phyloP scores from a whole-genome alignment of 1,140 invertebrate species.

The Carcinoscorpius rotundicauda region DNA sequence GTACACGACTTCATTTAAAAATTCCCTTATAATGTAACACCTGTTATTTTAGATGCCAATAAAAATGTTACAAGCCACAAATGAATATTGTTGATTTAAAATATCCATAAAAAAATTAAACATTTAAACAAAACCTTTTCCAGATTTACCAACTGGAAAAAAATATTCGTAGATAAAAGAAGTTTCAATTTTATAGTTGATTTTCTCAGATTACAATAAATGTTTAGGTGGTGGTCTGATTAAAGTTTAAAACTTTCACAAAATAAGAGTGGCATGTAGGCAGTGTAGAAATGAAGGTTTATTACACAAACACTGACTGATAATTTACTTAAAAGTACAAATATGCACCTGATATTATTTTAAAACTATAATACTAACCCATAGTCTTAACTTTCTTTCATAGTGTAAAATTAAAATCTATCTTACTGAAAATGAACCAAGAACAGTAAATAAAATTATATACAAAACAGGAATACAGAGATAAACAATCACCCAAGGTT shows the following conservation, averaged over 20 bases:
- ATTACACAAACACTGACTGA: neutral
- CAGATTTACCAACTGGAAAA: no score
- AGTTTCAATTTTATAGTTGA: no score
- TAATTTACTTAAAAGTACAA: neutral
- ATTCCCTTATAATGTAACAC: neutral
- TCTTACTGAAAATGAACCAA: neutral
- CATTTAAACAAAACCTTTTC: neutral
- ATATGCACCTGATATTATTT: conserved; percentile 2
- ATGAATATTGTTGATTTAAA: neutral
- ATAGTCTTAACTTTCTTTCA: neutral
- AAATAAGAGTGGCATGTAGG: no score
- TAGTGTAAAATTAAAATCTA: conserved; percentile 1
- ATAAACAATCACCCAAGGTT: conserved; percentile 33
- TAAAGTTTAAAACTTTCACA: no score
- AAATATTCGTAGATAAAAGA: no score
- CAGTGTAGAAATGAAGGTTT: no score
- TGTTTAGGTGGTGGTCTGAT: no score
- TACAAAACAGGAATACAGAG: no score
- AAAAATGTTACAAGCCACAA: neutral
- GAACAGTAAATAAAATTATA: neutral
- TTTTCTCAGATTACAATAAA: no score
- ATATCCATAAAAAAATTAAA: conserved; percentile 6
- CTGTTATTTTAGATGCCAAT: neutral
- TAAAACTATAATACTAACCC: conserved; percentile 9
- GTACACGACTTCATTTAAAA: neutral